Conservation (phyloP, 2,797 vertebrate genomes). For the Platalea minor region DNA sequence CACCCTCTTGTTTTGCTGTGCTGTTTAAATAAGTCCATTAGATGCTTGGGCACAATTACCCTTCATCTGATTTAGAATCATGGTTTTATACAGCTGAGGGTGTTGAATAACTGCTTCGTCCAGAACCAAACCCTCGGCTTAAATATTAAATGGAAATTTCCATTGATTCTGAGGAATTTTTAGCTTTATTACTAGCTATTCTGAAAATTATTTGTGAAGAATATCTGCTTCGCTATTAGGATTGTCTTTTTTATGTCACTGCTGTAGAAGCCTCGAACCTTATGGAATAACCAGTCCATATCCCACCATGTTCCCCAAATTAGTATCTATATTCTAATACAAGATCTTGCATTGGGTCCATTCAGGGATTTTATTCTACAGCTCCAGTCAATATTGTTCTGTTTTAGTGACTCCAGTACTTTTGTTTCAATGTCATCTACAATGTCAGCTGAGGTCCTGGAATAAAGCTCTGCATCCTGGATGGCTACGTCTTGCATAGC, state of each 20-base stretch:
- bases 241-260: background rate
- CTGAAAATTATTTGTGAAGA: background rate
- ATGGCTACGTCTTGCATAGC: background rate
- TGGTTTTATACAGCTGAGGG: background rate
- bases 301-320: rapidly evolving
- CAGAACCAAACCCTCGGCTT: background rate
- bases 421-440: background rate
- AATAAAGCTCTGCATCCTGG: background rate
- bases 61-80: background rate
- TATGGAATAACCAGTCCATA: background rate
- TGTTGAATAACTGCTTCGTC: background rate
- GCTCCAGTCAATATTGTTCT: background rate
- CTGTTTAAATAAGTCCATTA: background rate
- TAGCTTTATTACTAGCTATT: background rate
- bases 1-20: background rate
- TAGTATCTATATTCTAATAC: background rate
- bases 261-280: background rate
- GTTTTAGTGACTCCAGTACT: background rate
- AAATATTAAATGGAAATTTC: background rate
- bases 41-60: background rate
- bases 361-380: background rate
- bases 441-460: background rate
- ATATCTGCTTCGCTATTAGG: background rate
- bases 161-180: background rate
- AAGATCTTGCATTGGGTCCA: rapidly evolving